A percentile compares a stretch with the other conserved stretches of the same genome.
phyloP scores from a whole-genome alignment of 2,797 vertebrate species.

The Neosalanx taihuensis region DNA sequence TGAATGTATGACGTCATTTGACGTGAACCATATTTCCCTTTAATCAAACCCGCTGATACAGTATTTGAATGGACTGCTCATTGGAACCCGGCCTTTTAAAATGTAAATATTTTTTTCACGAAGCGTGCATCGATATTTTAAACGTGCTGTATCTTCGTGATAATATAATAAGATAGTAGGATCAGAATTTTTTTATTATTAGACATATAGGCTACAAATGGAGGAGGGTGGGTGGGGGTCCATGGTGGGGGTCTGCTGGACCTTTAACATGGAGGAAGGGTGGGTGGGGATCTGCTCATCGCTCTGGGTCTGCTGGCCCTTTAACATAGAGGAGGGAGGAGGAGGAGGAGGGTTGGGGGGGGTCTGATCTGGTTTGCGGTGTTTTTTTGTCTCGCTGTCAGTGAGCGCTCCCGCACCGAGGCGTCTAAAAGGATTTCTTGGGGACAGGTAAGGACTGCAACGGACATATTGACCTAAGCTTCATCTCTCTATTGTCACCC shows the following conservation, averaged over 20 bases:
- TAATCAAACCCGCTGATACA: neutral
- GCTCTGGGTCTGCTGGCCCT: too few species aligned
- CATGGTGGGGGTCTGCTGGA: too few species aligned
- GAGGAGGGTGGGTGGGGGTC: too few species aligned
- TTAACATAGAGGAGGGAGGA: slow-evolving; percentile 18
- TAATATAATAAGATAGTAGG: too few species aligned
- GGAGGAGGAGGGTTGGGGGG: slow-evolving; percentile 27
- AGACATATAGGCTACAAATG: too few species aligned
- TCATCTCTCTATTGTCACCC: neutral
- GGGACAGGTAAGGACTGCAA: slow-evolving; percentile 64
- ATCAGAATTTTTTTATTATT: too few species aligned
- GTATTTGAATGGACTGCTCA: neutral
- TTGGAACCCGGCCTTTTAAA: too few species aligned
- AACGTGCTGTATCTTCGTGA: too few species aligned
- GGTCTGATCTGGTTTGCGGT: slow-evolving; percentile 70
- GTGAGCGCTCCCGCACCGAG: slow-evolving; percentile 70
- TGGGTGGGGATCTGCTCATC: too few species aligned
- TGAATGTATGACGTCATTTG: slow-evolving; percentile 22
- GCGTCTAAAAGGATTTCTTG: slow-evolving; percentile 56
- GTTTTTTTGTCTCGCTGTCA: slow-evolving; percentile 76
- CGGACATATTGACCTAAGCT: slow-evolving; percentile 1
- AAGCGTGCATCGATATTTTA: too few species aligned
- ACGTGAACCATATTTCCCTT: slow-evolving; percentile 8
- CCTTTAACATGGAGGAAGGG: too few species aligned
- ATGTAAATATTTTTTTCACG: too few species aligned